Base-by-base conservation (phyloP, 2,888 invertebrate genomes). In the Conus canariensis region DNA sequence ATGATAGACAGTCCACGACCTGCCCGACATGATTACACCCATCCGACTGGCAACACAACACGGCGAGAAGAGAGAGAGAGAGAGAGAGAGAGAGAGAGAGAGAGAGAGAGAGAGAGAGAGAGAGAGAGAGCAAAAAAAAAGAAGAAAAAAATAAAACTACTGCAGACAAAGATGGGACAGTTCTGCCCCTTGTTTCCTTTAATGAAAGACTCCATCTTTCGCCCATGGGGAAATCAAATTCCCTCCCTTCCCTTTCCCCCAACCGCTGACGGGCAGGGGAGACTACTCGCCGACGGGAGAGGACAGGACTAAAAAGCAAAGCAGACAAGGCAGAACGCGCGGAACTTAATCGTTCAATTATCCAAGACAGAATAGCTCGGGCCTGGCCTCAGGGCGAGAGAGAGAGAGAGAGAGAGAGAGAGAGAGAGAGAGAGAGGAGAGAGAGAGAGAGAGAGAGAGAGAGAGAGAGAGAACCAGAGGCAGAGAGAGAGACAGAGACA, bases 321-420 rank as follows among this genome's bases (percentile, higher is more conserved):
- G 19, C 30, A 86, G 86, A 86, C 86, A 86, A 86, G 86, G 60
- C 86, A 60, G 22, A 86, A 45, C 86, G 86, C 30, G 64, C 30
- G 30, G 64, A 25, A 67, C 60, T 86, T 86, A 86, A 86, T 86
- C 86, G 86, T 67, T 86, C 86, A 86, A 86, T 86, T 86, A 86
- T 86, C 64, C 86, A 45, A 30, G 64, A 86, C 86, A 85, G 85
- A 86, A 60, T 10, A 8, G 60, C 70, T 22, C 22, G 22, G 30
- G 30, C 25, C 30, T 25, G 9, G 12, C 16, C 30, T 12, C 30
- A 12, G 77, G 77, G 77, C 14, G 25, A 9, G 25, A 25, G 10
- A 10, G 9, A 25, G 25, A 22, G 22, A 70, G 22, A 19, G 30
- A 30, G 30, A 25, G 30, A 16, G 30, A 30, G 16, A 12, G 30